These are phyloP conservation scores for Tachystola acroxantha DNA, from an alignment of 2,888 invertebrate genomes.

Conservation along the genomic window DNA sequence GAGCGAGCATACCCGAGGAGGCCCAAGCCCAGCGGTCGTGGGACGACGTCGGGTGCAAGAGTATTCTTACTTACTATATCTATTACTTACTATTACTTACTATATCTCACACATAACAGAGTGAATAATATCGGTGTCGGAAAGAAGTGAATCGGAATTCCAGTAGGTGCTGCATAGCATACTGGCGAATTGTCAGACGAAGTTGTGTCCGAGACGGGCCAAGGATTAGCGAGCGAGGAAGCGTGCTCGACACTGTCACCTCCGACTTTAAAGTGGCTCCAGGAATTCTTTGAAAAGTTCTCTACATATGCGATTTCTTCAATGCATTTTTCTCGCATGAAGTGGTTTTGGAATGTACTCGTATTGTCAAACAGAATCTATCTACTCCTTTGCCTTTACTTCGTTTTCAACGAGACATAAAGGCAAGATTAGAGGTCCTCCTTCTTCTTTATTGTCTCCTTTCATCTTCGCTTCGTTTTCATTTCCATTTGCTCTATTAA, in stretches of 20 bases:
- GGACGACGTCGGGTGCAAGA: no score
- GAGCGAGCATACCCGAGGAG: no score
- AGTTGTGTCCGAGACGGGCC: constrained; percentile 38
- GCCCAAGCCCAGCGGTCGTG: no score
- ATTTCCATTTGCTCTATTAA: no score
- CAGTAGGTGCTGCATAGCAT: constrained; percentile 13
- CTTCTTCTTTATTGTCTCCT: no score
- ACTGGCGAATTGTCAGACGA: constrained; percentile 26
- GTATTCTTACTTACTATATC: no score
- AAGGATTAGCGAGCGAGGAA: constrained; percentile 50
- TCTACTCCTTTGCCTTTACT: no score
- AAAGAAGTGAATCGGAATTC: constrained; percentile 35
- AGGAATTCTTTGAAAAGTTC: constrained; percentile 23
- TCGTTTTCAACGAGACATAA: no score
- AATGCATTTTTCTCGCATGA: not conserved
- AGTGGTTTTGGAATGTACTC: not conserved
- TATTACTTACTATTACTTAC: no score
- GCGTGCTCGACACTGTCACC: constrained; percentile 50
- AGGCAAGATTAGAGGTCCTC: no score
- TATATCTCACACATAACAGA: constrained; percentile 43
- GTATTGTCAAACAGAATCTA: not conserved
- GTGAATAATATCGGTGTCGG: constrained; percentile 22
- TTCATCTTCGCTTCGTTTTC: no score
- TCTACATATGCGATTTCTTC: not conserved
- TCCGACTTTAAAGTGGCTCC: constrained; percentile 45